Evolutionary conservation across 2,888 invertebrate species (phyloP).

Genomic region (Drosophila dives): DNA sequence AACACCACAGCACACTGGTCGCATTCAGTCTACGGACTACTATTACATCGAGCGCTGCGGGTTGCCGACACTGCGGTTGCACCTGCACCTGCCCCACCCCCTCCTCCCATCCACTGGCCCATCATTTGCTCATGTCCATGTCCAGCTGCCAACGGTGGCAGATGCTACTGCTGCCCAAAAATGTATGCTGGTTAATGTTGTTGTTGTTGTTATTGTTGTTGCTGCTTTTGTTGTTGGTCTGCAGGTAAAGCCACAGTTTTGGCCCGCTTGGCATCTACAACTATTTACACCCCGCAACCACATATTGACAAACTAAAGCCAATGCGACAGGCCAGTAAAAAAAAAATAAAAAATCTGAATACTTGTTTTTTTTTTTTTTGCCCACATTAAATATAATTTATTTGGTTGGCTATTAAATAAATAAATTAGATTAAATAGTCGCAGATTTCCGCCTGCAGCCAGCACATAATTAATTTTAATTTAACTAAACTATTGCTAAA

Average conservation of each 20-base stretch:
- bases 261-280: slow-evolving; percentile 18
- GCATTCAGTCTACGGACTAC: slow-evolving; percentile 39
- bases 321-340: slow-evolving; percentile 13
- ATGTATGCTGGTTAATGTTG: slow-evolving; percentile 18
- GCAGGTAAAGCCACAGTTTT: slow-evolving; percentile 41
- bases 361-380: not conserved
- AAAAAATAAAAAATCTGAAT: slow-evolving; percentile 17
- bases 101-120: not conserved
- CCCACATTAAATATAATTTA: slow-evolving; percentile 1
- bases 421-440: not conserved
- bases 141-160: slow-evolving; percentile 25
- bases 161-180: slow-evolving; percentile 9
- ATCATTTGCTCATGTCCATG: not conserved
- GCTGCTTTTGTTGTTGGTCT: slow-evolving; percentile 9
- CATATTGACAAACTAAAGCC: slow-evolving; percentile 27
- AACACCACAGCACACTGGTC: slow-evolving; percentile 62
- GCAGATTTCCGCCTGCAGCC: not conserved
- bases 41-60: slow-evolving; percentile 38
- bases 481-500: not conserved
- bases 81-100: slow-evolving; percentile 14
- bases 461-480: not conserved
- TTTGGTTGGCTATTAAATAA: not conserved
- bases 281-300: slow-evolving; percentile 33
- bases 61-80: slow-evolving; percentile 52
- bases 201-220: not conserved